phyloP scores from a whole-genome alignment of 2,113 vertebrate species.

The Alouatta palliata region DNA sequence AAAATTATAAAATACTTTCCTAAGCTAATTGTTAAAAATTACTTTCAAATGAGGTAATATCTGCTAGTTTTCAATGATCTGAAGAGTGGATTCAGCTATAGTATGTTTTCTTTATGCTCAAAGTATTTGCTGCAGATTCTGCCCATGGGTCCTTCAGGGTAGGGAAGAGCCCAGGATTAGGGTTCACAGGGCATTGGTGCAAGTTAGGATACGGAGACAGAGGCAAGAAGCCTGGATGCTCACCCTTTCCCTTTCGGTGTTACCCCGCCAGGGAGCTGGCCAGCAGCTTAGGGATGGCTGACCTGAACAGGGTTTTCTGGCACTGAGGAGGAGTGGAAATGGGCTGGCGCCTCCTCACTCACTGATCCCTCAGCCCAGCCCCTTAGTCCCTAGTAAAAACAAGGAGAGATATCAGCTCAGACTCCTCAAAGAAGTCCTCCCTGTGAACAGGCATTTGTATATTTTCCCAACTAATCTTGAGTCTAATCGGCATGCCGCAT shows the following conservation, averaged over 20 bases:
- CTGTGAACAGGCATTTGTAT: conserved; percentile 78
- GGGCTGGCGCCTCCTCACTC: not conserved
- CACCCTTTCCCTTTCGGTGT: not conserved
- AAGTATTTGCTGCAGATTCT: not conserved
- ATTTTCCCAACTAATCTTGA: conserved; percentile 83
- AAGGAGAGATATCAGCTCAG: conserved; percentile 62
- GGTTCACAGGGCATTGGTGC: not conserved
- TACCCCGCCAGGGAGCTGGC: not conserved
- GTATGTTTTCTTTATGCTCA: not conserved
- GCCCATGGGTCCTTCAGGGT: not conserved
- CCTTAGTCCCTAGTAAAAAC: not conserved
- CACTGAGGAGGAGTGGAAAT: not conserved
- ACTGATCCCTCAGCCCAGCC: not conserved
- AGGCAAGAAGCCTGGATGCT: not conserved
- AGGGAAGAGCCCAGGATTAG: not conserved
- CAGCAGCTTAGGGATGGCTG: not conserved
- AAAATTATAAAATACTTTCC: conserved; percentile 70
- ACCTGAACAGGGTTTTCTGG: not conserved
- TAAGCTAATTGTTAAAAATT: conserved; percentile 75
- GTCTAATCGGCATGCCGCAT: conserved; percentile 78
- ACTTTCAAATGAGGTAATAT: conserved; percentile 73
- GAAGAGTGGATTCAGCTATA: conserved; percentile 34
- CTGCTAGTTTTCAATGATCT: conserved; percentile 54
- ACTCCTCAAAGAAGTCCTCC: conserved; percentile 69
- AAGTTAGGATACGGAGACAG: not conserved